phyloP scores from a whole-genome alignment of 2,113 vertebrate species.

The Oxygymnocypris stewartii region DNA sequence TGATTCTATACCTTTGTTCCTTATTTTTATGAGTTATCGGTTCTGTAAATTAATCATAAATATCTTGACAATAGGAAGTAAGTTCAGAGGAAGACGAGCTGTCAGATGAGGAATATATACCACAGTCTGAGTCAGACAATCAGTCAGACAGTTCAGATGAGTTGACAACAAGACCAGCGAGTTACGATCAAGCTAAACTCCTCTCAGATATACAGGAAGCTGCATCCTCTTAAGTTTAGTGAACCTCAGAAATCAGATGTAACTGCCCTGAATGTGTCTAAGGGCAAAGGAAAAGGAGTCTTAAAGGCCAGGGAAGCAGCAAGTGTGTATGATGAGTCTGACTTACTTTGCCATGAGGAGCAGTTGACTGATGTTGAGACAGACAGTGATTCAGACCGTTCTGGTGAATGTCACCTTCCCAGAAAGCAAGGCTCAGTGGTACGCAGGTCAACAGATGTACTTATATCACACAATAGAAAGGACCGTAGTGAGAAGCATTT shows the following conservation, averaged over 20 bases:
- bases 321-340: conserved; percentile 4
- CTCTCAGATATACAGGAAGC: conserved; percentile 10
- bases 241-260: background rate
- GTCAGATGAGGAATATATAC: conserved; percentile 51
- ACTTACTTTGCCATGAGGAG: conserved; percentile 16
- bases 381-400: background rate
- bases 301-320: background rate
- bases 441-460: background rate
- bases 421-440: background rate
- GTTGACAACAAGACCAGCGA: background rate
- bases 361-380: conserved; percentile 8
- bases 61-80: conserved; percentile 42
- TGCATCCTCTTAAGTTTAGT: background rate
- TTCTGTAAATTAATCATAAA: background rate
- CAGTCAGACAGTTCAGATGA: conserved; percentile 25
- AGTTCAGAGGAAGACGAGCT: conserved; percentile 33
- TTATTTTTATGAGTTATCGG: background rate
- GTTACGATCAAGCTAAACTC: background rate
- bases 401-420: background rate
- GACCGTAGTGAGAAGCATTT: background rate
- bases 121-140: conserved; percentile 35
- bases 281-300: background rate
- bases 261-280: background rate
- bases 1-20: background rate
- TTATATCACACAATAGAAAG: background rate